These are phyloP conservation scores for Poecile montanus DNA, from an alignment of 2,797 vertebrate species.

Conservation along the genomic window DNA sequence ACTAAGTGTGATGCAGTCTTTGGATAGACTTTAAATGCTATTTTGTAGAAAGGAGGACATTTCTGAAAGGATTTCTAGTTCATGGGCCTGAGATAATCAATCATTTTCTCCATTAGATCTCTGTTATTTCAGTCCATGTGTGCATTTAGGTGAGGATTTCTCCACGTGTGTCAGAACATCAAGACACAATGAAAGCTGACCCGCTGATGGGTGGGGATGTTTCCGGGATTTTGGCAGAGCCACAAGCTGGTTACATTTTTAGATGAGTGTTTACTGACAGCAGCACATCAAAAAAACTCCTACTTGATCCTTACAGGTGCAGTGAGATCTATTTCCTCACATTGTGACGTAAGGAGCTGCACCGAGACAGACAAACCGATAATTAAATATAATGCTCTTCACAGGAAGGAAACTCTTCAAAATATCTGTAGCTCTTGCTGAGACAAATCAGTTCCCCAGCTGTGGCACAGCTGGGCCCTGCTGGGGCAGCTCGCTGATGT, in stretches of 20 bases:
- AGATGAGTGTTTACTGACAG: neutral
- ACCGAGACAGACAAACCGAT: neutral
- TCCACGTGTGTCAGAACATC: rapidly evolving
- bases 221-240: neutral
- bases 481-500: neutral
- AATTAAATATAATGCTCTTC: neutral
- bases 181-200: neutral
- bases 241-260: neutral
- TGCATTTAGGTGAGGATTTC: neutral
- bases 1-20: neutral
- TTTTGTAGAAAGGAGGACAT: neutral
- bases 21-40: neutral
- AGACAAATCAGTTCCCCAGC: neutral
- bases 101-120: neutral
- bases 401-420: neutral
- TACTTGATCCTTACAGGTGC: neutral
- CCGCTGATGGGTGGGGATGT: neutral
- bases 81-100: rapidly evolving
- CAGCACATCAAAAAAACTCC: neutral
- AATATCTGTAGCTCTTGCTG: neutral
- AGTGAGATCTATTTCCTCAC: neutral
- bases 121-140: neutral
- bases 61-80: neutral
- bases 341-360: neutral
- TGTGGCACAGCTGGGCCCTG: neutral